Base-by-base conservation (phyloP, 1,140 invertebrate genomes). In the Diorhabda elongata region DNA sequence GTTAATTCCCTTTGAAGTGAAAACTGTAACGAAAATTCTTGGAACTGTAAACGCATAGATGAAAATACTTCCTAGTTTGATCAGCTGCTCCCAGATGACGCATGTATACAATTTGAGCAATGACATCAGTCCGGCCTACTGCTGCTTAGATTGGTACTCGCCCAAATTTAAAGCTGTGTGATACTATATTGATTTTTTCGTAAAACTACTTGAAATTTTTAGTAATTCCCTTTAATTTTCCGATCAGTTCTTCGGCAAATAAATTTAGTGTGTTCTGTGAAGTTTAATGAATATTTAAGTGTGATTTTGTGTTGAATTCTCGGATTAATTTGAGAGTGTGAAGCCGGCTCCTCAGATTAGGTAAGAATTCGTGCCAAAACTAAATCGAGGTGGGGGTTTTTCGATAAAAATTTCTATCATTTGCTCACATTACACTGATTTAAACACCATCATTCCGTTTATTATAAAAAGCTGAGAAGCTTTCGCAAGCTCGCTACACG, bases 101-200 rank as follows among this genome's bases (percentile, higher is more conserved):
- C 67, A 41, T 57, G 56, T 26, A n/a, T 42, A 26, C 8, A 56
- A 65, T 57, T 43, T 52, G 47, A 52, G 47, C 63, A 44, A 56
- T 45, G 52, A 45, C 43, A 60, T 57, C 63, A 26, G 47, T 52
- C 42, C 47, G 41, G 52, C 45, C 52, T 64, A 44, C 63, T 45
- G 47, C 47, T 52, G 47, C 47, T 11, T 9, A 45, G 64, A 66
- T 66, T 67, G 65, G 65, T 67, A 73, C 72, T 73, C 72, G 72
- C 72, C 72, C 72, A 73, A 73, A 73, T 73, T 73, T 61, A 64
- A 73, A 73, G 68, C 63, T 68, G 43, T 69, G 58, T 63, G 62
- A 65, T 73, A 69, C 69, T 73, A 71, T 73, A 73, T 73, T 71
- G 72, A 73, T 73, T 73, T 73, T 73, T 73, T 73, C 72, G 66